Conservation (phyloP, 92 coral and sea anemone species). For the Bergia sp. region DNA sequence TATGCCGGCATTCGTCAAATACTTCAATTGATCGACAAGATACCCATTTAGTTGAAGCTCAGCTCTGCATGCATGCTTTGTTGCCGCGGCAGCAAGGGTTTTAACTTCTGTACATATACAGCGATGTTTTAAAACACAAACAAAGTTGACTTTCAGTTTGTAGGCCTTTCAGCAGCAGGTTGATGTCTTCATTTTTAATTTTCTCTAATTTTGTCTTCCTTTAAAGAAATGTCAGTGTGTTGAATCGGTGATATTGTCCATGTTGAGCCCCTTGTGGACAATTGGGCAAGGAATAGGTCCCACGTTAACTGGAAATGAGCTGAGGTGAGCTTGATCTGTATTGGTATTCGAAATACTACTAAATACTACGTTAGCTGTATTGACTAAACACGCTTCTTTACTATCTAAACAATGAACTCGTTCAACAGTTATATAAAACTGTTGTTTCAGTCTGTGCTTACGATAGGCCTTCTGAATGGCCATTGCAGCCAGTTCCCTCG, state of each 20-base stretch:
- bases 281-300: not conserved
- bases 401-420: not conserved
- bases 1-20: too few species aligned
- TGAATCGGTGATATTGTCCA: not conserved
- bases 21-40: too few species aligned
- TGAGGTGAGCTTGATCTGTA: too few species aligned
- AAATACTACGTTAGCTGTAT: not conserved
- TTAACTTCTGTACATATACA: too few species aligned
- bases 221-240: not conserved
- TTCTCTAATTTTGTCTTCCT: not conserved
- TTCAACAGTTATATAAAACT: not conserved
- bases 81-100: too few species aligned
- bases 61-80: too few species aligned
- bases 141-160: too few species aligned
- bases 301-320: not conserved
- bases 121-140: too few species aligned
- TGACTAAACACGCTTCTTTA: not conserved
- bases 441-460: constrained; percentile 11
- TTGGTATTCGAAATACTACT: not conserved
- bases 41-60: too few species aligned
- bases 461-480: constrained; percentile 44
- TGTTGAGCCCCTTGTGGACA: not conserved
- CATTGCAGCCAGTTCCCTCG: constrained; percentile 31
- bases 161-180: too few species aligned
- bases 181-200: not conserved